Conservation (phyloP, 37 sponge, comb jelly and placozoan genomes). For the Lycopodina hypogea region DNA sequence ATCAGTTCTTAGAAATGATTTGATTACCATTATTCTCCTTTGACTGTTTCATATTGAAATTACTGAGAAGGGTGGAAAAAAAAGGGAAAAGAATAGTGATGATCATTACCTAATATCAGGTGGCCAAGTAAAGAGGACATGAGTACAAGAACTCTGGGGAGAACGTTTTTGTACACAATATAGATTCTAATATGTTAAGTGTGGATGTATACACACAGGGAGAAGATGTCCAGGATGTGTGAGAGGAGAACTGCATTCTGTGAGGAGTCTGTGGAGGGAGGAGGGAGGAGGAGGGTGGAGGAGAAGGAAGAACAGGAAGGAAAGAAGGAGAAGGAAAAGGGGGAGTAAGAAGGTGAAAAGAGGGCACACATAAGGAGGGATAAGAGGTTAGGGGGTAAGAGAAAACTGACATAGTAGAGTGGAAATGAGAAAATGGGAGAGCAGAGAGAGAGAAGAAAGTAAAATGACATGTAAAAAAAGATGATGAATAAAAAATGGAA, state of each 20-base stretch:
- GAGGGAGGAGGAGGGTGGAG: background rate
- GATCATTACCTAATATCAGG: constrained; percentile 46
- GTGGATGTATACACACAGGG: constrained; percentile 89
- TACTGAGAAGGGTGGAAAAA: no score
- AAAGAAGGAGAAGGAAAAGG: background rate
- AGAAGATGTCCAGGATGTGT: constrained; percentile 90
- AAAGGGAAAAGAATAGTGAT: no score
- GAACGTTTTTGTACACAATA: constrained; percentile 89
- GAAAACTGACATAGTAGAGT: constrained; percentile 24
- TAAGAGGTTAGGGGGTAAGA: background rate
- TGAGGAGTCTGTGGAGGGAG: constrained; percentile 50
- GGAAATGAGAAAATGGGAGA: background rate
- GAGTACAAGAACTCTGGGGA: constrained; percentile 83
- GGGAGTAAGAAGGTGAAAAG: background rate
- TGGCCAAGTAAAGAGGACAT: constrained; percentile 82
- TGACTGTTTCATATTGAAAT: no score
- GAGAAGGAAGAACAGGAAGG: background rate
- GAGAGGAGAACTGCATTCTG: constrained; percentile 84
- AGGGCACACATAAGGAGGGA: background rate
- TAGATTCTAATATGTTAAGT: constrained; percentile 93
- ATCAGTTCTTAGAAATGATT: no score
- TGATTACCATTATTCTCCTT: no score
- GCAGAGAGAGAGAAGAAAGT: background rate
- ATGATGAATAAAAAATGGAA: no score
- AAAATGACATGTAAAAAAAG: no score